These are phyloP conservation scores for Cuculus canorus DNA, from an alignment of 2,797 vertebrate species.

Conservation along the genomic window DNA sequence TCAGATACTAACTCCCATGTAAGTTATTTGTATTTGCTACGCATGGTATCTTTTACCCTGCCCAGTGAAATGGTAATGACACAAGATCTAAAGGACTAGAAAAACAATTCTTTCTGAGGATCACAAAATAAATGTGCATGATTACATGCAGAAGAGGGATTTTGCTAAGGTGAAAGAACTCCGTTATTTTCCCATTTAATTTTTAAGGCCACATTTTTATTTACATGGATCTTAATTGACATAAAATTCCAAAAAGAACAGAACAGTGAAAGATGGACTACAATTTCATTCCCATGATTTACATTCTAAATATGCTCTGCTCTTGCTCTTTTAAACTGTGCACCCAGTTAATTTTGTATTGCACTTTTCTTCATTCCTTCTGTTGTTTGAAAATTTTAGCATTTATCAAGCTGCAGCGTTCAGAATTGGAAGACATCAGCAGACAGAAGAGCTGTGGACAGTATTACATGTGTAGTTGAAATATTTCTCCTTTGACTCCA, in stretches of 20 bases:
- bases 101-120: not conserved
- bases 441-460: not conserved
- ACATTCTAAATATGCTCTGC: not conserved
- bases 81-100: not conserved
- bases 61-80: not conserved
- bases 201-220: slow-evolving; percentile 28
- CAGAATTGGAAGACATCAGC: not conserved
- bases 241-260: slow-evolving; percentile 4
- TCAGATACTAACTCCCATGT: not conserved
- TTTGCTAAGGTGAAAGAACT: not conserved
- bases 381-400: not conserved
- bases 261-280: not conserved
- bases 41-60: not conserved
- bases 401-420: not conserved
- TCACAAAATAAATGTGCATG: not conserved
- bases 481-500: not conserved
- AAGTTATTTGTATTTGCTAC: not conserved
- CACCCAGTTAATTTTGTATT: not conserved
- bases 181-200: not conserved
- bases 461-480: not conserved
- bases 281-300: not conserved
- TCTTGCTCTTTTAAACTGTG: not conserved
- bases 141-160: not conserved
- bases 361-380: not conserved
- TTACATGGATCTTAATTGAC: slow-evolving; percentile 42